Percentiles rank a stretch among this genome's conserved stretches.
These are phyloP conservation scores for Ia io DNA, from an alignment of 2,113 vertebrate genomes.

Conservation along the genomic window DNA sequence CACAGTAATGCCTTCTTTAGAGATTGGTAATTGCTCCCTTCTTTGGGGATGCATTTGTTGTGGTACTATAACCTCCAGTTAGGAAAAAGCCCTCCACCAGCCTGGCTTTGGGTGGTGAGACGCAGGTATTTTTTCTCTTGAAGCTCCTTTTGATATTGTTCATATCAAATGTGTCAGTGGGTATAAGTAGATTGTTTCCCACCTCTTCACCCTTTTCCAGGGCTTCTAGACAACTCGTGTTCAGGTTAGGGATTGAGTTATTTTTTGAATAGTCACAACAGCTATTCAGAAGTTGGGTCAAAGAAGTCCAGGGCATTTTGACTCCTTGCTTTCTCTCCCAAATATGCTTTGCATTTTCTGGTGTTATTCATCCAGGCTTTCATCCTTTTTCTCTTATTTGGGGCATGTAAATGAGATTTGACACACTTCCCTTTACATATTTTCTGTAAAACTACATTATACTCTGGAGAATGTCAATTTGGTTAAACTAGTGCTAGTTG, in stretches of 20 bases:
- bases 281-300: not conserved
- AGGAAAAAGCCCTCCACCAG: not conserved
- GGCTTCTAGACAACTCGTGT: not conserved
- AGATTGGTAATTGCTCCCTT: not conserved
- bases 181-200: not conserved
- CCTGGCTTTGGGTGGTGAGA: not conserved
- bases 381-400: not conserved
- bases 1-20: not conserved
- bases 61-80: not conserved
- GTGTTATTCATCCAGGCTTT: not conserved
- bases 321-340: not conserved
- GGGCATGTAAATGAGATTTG: not conserved
- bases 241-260: not conserved
- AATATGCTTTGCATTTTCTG: not conserved
- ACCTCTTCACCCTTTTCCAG: not conserved
- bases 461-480: not conserved
- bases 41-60: not conserved
- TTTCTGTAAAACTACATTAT: not conserved
- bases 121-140: not conserved
- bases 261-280: not conserved
- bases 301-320: not conserved
- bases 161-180: not conserved
- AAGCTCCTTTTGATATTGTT: not conserved
- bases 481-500: not conserved
- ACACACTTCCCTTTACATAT: not conserved